phyloP scores from a whole-genome alignment of 1,140 invertebrate species.

The Drosophila parvula region DNA sequence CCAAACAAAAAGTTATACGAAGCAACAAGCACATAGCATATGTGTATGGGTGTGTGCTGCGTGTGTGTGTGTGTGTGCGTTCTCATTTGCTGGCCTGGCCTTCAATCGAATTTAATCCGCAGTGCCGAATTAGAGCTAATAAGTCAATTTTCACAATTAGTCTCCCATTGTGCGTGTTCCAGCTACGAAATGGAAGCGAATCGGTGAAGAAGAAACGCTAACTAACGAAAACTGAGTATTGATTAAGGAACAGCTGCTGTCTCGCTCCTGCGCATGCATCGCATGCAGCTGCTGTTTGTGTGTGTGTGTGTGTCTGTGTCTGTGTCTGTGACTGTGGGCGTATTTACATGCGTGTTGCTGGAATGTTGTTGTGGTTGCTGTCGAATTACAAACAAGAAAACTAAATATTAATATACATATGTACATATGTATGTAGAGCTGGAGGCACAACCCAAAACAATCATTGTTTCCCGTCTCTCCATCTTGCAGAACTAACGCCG shows the following conservation, averaged over 20 bases:
- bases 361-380: constrained; percentile 32
- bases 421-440: background rate
- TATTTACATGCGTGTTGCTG: constrained; percentile 31
- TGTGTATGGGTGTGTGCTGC: constrained; percentile 16
- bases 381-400: constrained; percentile 56
- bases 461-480: constrained; percentile 84
- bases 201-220: constrained; percentile 10
- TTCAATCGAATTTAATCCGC: constrained; percentile 70
- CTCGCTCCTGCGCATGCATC: constrained; percentile 33
- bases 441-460: constrained; percentile 11
- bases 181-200: constrained; percentile 15
- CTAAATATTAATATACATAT: background rate
- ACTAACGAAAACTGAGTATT: constrained; percentile 44
- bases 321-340: constrained; percentile 29
- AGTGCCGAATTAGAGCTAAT: constrained; percentile 63
- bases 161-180: constrained; percentile 38
- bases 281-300: constrained; percentile 27
- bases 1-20: constrained; percentile 33
- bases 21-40: constrained; percentile 66
- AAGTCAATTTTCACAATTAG: constrained; percentile 58
- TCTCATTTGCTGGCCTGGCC: constrained; percentile 64
- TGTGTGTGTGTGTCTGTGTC: constrained; percentile 13
- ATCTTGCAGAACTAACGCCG: constrained; percentile 93
- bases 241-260: constrained; percentile 34
- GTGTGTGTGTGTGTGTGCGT: constrained; percentile 30